Conservation (phyloP, 1,140 invertebrate species). For the Hylyphantes graminicola region DNA sequence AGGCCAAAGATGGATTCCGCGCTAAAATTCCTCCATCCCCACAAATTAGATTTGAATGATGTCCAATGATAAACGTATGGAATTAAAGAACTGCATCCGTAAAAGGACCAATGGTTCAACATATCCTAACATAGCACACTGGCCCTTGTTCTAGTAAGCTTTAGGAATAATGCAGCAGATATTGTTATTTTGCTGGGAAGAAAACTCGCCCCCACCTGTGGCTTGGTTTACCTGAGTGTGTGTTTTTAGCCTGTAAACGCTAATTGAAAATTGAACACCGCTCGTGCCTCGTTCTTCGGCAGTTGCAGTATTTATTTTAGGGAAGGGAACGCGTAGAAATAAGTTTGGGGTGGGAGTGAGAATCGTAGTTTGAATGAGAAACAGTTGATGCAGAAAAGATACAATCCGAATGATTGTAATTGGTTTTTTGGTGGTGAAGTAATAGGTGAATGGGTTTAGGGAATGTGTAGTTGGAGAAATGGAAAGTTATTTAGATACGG, state of each 20-base stretch:
- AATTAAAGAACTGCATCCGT: constrained; percentile 12
- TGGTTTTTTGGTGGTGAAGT: no score
- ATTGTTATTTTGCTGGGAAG: no score
- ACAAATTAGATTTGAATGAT: constrained; percentile 52
- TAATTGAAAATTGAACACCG: constrained; percentile 60
- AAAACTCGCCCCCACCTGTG: constrained; percentile 52
- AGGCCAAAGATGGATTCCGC: constrained; percentile 17
- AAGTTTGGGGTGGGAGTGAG: not conserved
- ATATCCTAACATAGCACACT: no score
- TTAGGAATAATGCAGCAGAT: no score
- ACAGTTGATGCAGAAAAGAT: not conserved
- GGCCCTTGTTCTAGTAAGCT: no score
- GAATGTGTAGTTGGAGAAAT: no score
- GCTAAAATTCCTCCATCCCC: constrained; percentile 4
- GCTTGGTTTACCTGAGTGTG: constrained; percentile 13
- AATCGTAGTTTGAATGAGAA: not conserved
- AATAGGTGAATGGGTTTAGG: no score
- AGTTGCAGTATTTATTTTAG: constrained; percentile 55
- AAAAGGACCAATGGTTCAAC: not conserved
- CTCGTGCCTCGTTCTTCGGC: not conserved
- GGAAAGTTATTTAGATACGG: no score
- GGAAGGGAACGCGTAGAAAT: constrained; percentile 46
- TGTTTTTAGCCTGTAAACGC: constrained; percentile 56
- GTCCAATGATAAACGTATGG: not conserved
- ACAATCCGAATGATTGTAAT: no score